A percentile compares a stretch with the other conserved stretches of the same genome.
phyloP scores from a whole-genome alignment of 1,140 invertebrate species.

The Rhysida immarginata region DNA sequence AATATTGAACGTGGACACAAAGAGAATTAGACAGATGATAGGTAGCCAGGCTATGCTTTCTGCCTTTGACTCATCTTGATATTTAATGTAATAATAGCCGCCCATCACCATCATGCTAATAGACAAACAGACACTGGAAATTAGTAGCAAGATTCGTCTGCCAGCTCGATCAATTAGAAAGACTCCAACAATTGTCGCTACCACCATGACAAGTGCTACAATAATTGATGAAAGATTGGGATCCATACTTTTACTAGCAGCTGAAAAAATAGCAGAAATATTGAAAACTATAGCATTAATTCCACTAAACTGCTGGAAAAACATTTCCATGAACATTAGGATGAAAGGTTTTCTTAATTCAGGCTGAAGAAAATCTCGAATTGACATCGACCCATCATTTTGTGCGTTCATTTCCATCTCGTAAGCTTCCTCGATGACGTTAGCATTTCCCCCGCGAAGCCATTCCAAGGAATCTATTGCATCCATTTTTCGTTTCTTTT shows the following conservation, averaged over 20 bases:
- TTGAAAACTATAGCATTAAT: conserved; percentile 79
- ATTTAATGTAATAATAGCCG: conserved; percentile 34
- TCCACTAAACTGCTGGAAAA: conserved; percentile 67
- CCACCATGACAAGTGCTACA: conserved; percentile 33
- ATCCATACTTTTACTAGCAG: conserved; percentile 21
- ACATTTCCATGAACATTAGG: conserved; percentile 66
- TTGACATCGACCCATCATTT: conserved; percentile 20
- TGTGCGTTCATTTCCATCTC: conserved; percentile 12
- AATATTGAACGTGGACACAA: too few relatives aligned
- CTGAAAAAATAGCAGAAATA: conserved; percentile 50
- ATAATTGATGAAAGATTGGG: conserved; percentile 12
- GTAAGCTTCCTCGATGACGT: conserved; percentile 14
- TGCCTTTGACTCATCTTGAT: conserved; percentile 10
- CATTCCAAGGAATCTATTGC: conserved; percentile 45
- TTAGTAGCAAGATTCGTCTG: conserved; percentile 37
- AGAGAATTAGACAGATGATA: too few relatives aligned
- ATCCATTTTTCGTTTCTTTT: conserved; percentile 55
- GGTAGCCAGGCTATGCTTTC: too few relatives aligned
- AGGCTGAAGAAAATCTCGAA: conserved; percentile 31
- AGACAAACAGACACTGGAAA: conserved; percentile 35
- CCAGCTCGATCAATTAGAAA: conserved; percentile 33
- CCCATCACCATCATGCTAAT: conserved; percentile 36
- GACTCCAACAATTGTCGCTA: conserved; percentile 31
- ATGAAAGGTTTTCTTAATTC: conserved; percentile 45
- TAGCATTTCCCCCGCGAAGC: conserved; percentile 20